Conservation (phyloP, 2,888 invertebrate genomes). For the Charanyca ferruginea region DNA sequence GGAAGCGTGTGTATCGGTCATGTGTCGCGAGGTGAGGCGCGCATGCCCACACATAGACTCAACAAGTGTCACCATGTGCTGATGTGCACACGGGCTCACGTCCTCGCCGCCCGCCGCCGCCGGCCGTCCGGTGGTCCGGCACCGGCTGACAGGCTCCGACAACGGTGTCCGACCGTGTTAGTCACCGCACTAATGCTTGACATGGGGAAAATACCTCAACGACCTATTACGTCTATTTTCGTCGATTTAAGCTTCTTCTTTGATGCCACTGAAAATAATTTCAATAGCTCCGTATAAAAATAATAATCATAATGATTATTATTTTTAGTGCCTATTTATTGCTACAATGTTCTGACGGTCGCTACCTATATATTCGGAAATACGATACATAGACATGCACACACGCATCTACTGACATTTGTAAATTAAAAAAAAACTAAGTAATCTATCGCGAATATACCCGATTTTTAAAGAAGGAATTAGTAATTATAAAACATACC, state of each 20-base stretch:
- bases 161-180: conserved; percentile 68
- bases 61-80: conserved; percentile 90
- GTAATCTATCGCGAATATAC: conserved; percentile 9
- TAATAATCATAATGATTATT: conserved; percentile 30
- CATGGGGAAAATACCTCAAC: conserved; percentile 45
- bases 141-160: conserved; percentile 51
- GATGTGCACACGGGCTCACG: conserved; percentile 79
- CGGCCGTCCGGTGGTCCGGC: background rate
- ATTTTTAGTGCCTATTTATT: too few relatives aligned
- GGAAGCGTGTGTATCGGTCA: conserved; percentile 48
- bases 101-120: conserved; percentile 44
- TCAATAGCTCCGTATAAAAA: conserved; percentile 28
- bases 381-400: too few relatives aligned
- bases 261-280: conserved; percentile 32
- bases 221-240: conserved; percentile 37
- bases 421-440: conserved; percentile 25
- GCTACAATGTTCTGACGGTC: background rate
- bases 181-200: conserved; percentile 58
- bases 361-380: conserved; percentile 13
- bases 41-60: conserved; percentile 81
- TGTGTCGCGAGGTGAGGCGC: conserved; percentile 68
- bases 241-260: conserved; percentile 23
- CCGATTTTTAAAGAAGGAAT: conserved; percentile 16
- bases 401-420: conserved; percentile 24
- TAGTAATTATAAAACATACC: conserved; percentile 14